Percentiles rank a stretch among this genome's conserved stretches.
Evolutionary conservation across 2,113 vertebrate species (phyloP).

Genomic region (Gallinago media): DNA sequence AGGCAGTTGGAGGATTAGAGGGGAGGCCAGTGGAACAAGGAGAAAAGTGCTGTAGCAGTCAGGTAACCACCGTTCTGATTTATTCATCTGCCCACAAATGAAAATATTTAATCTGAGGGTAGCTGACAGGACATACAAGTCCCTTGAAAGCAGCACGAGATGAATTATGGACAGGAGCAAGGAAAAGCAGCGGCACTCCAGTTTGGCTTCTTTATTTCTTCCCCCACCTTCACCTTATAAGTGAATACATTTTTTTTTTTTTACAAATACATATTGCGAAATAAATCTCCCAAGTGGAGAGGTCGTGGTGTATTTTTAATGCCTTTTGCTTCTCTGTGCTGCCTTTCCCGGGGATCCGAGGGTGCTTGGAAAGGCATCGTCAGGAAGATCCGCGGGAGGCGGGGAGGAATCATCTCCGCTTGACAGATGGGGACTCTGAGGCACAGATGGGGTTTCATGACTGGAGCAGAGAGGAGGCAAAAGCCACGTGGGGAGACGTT

Average conservation of each 20-base stretch:
- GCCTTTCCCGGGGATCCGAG: neutral
- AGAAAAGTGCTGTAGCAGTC: neutral
- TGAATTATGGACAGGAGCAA: neutral
- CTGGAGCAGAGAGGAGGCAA: neutral
- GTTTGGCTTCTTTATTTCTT: neutral
- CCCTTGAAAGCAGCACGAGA: neutral
- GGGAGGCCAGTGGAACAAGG: neutral
- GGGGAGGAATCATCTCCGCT: neutral
- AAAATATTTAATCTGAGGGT: neutral
- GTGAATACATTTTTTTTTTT: neutral
- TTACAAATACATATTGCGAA: neutral
- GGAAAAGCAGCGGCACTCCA: neutral
- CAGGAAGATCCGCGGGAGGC: neutral
- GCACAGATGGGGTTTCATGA: slow-evolving; percentile 8
- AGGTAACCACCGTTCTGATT: neutral
- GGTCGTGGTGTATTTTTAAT: neutral
- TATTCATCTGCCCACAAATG: neutral
- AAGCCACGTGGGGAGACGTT: neutral
- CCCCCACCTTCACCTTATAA: neutral
- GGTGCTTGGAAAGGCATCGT: neutral
- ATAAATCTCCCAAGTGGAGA: neutral
- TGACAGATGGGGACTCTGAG: neutral
- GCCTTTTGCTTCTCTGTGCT: neutral
- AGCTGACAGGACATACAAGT: neutral
- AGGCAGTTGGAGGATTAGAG: neutral